Evolutionary conservation across 2,113 vertebrate genomes (phyloP).

Genomic region (Hystrix cristata): DNA sequence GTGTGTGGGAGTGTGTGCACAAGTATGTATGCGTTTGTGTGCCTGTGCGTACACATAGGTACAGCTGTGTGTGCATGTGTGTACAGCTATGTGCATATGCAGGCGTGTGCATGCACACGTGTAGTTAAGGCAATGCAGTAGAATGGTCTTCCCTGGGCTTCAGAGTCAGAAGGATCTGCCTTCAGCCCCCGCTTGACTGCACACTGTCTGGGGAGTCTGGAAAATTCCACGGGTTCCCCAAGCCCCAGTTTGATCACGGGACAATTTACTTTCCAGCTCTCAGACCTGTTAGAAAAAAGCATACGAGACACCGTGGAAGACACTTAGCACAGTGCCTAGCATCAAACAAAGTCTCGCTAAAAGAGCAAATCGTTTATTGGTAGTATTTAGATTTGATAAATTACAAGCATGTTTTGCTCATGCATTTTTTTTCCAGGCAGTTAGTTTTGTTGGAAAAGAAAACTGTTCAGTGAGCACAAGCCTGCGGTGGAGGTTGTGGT

Average conservation of each 20-base stretch:
- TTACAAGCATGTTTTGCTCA: neutral
- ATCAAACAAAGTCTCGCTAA: neutral
- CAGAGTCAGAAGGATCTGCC: neutral
- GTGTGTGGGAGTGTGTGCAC: neutral
- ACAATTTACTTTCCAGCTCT: neutral
- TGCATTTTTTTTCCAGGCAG: neutral
- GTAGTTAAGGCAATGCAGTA: neutral
- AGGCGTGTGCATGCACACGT: neutral
- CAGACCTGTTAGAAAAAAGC: neutral
- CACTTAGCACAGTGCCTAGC: neutral
- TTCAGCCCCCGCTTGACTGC: neutral
- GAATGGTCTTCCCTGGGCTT: neutral
- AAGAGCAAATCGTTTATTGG: neutral
- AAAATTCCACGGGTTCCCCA: neutral
- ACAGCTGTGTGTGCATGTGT: no score
- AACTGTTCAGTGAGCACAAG: neutral
- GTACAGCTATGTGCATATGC: no score
- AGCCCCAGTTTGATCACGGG: neutral
- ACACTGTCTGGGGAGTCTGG: neutral
- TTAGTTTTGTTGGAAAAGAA: conserved; percentile 38
- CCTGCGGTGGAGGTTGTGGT: neutral
- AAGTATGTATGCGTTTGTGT: no score
- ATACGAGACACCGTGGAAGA: neutral
- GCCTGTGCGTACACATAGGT: neutral
- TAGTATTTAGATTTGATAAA: conserved; percentile 33